Percentiles rank a stretch among this genome's conserved stretches.
These are phyloP conservation scores for Channa maculata DNA, from an alignment of 2,113 vertebrate species.

Conservation along the genomic window DNA sequence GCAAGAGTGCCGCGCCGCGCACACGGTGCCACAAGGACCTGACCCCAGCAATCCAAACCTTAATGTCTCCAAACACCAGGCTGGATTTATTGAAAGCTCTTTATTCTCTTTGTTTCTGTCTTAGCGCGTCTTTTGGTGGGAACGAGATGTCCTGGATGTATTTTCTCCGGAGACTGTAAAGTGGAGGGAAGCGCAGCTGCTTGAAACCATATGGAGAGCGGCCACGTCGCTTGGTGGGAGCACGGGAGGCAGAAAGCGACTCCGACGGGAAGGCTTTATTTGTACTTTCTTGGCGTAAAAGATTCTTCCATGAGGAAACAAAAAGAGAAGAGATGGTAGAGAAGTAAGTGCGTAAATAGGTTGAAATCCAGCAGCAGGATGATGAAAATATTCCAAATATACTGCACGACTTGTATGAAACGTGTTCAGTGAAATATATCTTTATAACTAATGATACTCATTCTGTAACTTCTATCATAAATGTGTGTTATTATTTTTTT, in stretches of 20 bases:
- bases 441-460: too few species aligned
- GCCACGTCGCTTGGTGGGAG: slow-evolving; percentile 23
- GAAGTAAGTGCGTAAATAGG: slow-evolving; percentile 77
- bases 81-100: slow-evolving; percentile 19
- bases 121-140: slow-evolving; percentile 37
- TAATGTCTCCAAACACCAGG: slow-evolving; percentile 50
- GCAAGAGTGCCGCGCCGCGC: slow-evolving; percentile 12
- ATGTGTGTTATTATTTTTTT: neutral
- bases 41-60: neutral
- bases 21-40: neutral
- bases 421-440: too few species aligned
- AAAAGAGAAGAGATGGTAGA: slow-evolving; percentile 77
- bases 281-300: slow-evolving; percentile 22
- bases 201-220: slow-evolving; percentile 61
- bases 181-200: slow-evolving; percentile 25
- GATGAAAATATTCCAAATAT: neutral
- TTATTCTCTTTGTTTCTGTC: neutral
- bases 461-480: neutral
- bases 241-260: slow-evolving; percentile 17
- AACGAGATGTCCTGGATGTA: slow-evolving; percentile 67
- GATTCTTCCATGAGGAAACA: slow-evolving; percentile 67
- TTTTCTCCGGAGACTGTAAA: slow-evolving; percentile 49
- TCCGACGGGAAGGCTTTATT: neutral
- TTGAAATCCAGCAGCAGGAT: neutral
- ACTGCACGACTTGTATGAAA: neutral